These are phyloP conservation scores for Cyaniris semiargus DNA, from an alignment of 2,888 invertebrate genomes.

Conservation along the genomic window DNA sequence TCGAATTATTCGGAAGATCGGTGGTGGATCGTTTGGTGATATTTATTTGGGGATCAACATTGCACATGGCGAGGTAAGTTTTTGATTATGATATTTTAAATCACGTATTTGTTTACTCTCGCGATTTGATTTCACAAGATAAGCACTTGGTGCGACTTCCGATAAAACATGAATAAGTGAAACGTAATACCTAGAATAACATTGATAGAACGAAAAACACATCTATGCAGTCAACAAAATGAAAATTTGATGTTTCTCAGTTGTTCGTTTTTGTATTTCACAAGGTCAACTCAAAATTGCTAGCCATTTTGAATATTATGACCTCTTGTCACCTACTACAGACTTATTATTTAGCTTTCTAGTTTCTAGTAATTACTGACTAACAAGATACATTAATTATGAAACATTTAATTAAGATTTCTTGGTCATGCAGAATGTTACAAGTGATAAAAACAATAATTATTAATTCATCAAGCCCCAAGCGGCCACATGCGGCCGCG, in stretches of 20 bases:
- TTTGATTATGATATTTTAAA: neutral
- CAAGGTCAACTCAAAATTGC: neutral
- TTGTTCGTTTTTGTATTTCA: neutral
- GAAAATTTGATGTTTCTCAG: neutral
- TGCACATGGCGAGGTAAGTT: constrained; percentile 91
- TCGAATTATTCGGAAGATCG: constrained; percentile 96
- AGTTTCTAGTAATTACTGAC: neutral
- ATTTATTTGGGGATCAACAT: constrained; percentile 98
- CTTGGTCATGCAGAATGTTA: neutral
- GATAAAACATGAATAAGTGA: constrained; percentile 1
- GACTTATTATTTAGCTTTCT: neutral
- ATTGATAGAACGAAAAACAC: neutral
- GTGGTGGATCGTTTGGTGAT: constrained; percentile 99
- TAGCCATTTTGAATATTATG: neutral
- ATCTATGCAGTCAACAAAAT: neutral
- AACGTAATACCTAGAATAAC: neutral
- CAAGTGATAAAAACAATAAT: neutral
- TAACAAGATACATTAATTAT: neutral
- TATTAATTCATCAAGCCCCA: too few relatives aligned
- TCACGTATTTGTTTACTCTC: neutral
- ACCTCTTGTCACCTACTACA: neutral
- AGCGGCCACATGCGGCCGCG: too few relatives aligned
- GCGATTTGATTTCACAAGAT: neutral
- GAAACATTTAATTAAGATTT: neutral
- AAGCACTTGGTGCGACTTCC: neutral